These are phyloP conservation scores for Mallotus villosus DNA, from an alignment of 2,797 vertebrate genomes.

Conservation along the genomic window DNA sequence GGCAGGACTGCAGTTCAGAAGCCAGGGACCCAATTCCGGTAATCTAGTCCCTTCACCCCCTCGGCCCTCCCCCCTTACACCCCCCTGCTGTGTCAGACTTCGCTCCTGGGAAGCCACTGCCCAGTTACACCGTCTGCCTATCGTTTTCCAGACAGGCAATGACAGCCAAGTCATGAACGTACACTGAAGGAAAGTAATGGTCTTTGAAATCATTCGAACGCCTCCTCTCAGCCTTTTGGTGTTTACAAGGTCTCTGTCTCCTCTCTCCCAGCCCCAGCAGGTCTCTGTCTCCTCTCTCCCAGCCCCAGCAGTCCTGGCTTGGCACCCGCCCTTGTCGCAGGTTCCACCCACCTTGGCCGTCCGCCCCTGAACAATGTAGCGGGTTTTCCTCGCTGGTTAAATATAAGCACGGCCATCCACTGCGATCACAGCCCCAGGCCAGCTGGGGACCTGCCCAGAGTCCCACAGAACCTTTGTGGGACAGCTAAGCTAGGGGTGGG, in stretches of 20 bases:
- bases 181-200: not conserved
- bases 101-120: constrained; percentile 52
- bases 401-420: constrained; percentile 75
- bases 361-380: constrained; percentile 21
- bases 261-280: constrained; percentile 46
- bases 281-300: constrained; percentile 21
- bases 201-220: not conserved
- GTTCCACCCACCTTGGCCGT: not conserved
- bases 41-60: constrained; percentile 55
- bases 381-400: constrained; percentile 76
- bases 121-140: constrained; percentile 45
- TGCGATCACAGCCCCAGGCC: constrained; percentile 55
- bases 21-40: constrained; percentile 79
- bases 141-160: constrained; percentile 34
- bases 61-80: constrained; percentile 33
- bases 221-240: constrained; percentile 26
- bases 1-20: constrained; percentile 70
- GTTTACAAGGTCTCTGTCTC: constrained; percentile 13
- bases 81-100: constrained; percentile 76
- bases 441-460: constrained; percentile 61
- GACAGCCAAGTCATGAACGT: constrained; percentile 24
- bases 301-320: constrained; percentile 54
- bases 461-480: constrained; percentile 69
- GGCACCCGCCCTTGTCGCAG: constrained; percentile 30
- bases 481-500: constrained; percentile 57